A percentile compares a stretch with the other conserved stretches of the same genome.
Conservation (phyloP, 37 sponge, comb jelly and placozoan genomes). For the Aphrocallistes beatrix region DNA sequence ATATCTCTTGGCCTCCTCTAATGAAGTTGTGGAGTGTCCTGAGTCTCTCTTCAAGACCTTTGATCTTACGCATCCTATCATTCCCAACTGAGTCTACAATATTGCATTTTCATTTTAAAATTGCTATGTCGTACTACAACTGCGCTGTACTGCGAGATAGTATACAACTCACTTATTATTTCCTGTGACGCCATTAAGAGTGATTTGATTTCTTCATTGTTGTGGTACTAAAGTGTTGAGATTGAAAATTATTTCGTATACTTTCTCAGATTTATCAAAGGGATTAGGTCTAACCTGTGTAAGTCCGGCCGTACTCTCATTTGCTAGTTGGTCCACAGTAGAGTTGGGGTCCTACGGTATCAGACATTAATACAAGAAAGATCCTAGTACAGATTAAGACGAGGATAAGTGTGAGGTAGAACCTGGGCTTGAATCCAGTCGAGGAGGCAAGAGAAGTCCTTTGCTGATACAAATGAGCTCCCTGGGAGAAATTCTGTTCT, state of each 20-base stretch:
- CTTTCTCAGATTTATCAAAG: too few relatives aligned
- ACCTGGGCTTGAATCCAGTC: conserved; percentile 7
- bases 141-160: too few relatives aligned
- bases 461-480: background rate
- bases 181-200: background rate
- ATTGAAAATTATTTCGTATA: background rate
- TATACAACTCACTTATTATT: background rate
- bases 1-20: background rate
- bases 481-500: background rate
- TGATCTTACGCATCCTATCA: background rate
- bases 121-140: too few relatives aligned
- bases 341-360: conserved; percentile 15
- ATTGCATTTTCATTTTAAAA: too few relatives aligned
- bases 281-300: background rate
- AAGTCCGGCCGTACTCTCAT: background rate
- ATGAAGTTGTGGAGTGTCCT: background rate
- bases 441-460: background rate
- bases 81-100: background rate
- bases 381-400: background rate
- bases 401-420: background rate
- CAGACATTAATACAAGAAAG: background rate
- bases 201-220: background rate
- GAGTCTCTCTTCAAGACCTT: background rate
- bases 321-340: background rate
- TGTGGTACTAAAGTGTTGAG: background rate